Percentiles rank a stretch among this genome's conserved stretches.
Evolutionary conservation across 2,888 invertebrate genomes (phyloP).

Genomic region (Allygus modestus): DNA sequence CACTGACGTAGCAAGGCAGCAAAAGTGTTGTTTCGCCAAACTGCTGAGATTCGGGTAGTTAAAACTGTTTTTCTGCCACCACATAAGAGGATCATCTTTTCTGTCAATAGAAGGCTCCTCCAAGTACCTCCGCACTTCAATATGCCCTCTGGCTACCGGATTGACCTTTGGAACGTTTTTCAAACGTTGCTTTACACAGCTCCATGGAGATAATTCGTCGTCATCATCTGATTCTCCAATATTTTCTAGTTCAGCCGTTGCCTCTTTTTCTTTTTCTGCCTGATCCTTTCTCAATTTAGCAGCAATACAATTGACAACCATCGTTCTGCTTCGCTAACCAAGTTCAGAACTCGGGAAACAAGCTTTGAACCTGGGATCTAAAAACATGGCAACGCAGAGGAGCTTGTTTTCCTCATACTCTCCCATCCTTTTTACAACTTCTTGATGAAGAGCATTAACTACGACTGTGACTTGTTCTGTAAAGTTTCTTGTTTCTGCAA

Average conservation of each 20-base stretch:
- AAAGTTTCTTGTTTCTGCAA: background rate
- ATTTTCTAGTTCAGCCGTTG: background rate
- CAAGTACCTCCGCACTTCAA: background rate
- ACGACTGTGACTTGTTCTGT: too few species aligned
- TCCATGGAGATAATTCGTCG: conserved; percentile 1
- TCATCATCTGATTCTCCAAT: background rate
- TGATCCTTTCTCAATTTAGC: background rate
- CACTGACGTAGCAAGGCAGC: background rate
- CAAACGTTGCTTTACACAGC: background rate
- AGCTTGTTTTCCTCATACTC: background rate
- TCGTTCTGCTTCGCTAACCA: background rate
- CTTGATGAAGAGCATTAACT: background rate
- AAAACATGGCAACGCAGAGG: background rate
- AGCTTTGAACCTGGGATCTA: background rate
- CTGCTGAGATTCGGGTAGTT: background rate
- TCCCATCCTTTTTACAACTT: background rate
- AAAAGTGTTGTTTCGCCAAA: background rate
- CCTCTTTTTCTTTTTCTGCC: background rate
- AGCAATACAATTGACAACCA: background rate
- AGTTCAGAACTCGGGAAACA: background rate
- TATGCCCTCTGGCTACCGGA: background rate
- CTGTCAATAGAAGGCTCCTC: background rate
- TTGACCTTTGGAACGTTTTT: background rate
- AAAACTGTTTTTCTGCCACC: background rate
- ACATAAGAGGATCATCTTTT: background rate